Evolutionary conservation across 2,113 vertebrate genomes (phyloP), one percentile per base, ranked within the genome.

Genomic region (Girardinichthys multiradiatus): DNA sequence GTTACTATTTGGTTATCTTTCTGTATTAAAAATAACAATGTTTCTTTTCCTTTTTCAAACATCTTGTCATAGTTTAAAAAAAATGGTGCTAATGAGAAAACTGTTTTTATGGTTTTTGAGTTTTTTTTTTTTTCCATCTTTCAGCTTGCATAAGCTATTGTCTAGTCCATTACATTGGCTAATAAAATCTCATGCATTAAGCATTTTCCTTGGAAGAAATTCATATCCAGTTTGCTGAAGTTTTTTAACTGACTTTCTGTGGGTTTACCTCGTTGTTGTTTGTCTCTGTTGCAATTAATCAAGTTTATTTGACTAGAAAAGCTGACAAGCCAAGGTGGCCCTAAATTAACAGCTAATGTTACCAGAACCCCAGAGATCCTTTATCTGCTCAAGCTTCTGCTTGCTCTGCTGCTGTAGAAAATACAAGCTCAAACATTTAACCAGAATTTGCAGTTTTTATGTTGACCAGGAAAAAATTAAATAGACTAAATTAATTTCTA

Each of bases 341-440:
- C 62, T 26, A 27, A 57, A 60, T 37, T 60, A 74, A 70, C 37
- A 48, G 31, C 58, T 68, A 48, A 67, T 64, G 59, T 57, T 73
- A 39, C 57, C 61, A 37, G 54, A 26, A 57, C 61, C 57, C 45
- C 61, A 73, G 45, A 29, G 61, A 64, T 57, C 30, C 19, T 54
- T 57, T 39, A 19, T 1, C 26, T 37, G 26, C 48, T 35, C 10
- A 0, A 35, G 60, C n/a, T 54, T 33, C 42, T 13, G 42, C 21
- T 72, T 21, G 10, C 28, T 48, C 30, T 57, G 31, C 8, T 37
- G 11, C 30, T 31, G 27, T 37, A 15, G 8, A 10, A 64, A 26
- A 64, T 33, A 37, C 31, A 45, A 64, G 24, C 51, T 48, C 6
- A 64, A 28, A 26, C n/a, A 37, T 17, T 45, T 48, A 19, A 63